Percentiles rank a stretch among this genome's conserved stretches.
These are phyloP conservation scores for Eilema sororculum DNA, from an alignment of 2,888 invertebrate genomes.

Conservation along the genomic window DNA sequence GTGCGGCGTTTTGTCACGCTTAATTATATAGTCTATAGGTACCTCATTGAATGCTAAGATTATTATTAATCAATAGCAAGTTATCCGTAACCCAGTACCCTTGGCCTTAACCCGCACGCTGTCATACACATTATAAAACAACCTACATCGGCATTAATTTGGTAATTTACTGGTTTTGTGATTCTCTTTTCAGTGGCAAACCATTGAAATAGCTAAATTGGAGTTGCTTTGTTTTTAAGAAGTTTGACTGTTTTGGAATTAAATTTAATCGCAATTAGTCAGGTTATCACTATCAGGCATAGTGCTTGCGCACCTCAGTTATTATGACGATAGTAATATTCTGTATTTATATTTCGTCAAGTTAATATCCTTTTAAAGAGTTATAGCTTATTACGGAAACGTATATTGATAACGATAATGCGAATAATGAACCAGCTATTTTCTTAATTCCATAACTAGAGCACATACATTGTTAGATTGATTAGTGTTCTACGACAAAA, in stretches of 20 bases:
- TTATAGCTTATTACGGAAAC: conserved; percentile 4
- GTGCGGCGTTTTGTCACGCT: conserved; percentile 33
- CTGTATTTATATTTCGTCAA: neutral
- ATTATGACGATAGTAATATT: neutral
- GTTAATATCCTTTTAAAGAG: neutral
- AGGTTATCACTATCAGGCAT: conserved; percentile 5
- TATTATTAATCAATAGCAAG: conserved; percentile 30
- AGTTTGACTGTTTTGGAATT: neutral
- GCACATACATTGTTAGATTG: neutral
- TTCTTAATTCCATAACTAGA: conserved; percentile 18
- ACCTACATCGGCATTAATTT: neutral
- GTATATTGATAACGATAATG: conserved; percentile 13
- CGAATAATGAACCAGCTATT: conserved; percentile 1
- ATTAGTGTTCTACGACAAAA: neutral
- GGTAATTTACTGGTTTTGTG: neutral
- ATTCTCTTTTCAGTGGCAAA: neutral
- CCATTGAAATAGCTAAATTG: too few relatives aligned
- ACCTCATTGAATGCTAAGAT: conserved; percentile 20
- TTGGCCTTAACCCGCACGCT: conserved; percentile 66
- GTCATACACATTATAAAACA: conserved; percentile 45
- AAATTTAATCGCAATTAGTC: neutral
- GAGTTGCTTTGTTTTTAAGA: too few relatives aligned
- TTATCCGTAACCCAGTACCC: conserved; percentile 70
- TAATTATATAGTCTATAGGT: conserved; percentile 21
- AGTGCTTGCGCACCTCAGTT: neutral